Percentiles rank a stretch among this genome's conserved stretches.
Evolutionary conservation across 2,797 vertebrate genomes (phyloP).

Genomic region (Melanotaenia pygmaea): DNA sequence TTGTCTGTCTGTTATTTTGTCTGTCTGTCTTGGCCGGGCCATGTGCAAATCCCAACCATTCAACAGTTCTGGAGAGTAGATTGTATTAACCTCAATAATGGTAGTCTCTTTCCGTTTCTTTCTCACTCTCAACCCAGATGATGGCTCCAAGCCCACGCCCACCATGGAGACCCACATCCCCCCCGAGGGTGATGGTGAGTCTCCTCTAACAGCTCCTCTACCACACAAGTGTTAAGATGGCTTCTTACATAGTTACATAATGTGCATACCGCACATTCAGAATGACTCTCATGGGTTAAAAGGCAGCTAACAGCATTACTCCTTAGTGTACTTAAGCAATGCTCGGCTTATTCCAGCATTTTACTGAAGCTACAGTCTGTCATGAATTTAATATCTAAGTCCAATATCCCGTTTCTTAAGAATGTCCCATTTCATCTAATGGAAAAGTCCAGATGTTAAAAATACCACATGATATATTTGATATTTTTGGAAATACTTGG

Average conservation of each 20-base stretch:
- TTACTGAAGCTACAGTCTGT: slow-evolving; percentile 6
- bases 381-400: slow-evolving; percentile 28
- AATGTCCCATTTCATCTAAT: slow-evolving; percentile 33
- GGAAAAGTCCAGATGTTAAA: slow-evolving; percentile 53
- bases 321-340: slow-evolving; percentile 5
- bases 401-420: slow-evolving; percentile 15
- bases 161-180: slow-evolving; percentile 93
- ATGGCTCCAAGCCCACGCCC: slow-evolving; percentile 95
- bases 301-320: slow-evolving; percentile 10
- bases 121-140: slow-evolving; percentile 99
- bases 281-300: slow-evolving; percentile 5
- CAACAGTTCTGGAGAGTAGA: slow-evolving; percentile 99
- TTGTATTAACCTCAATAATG: slow-evolving; percentile 99
- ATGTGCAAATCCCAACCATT: slow-evolving; percentile 99
- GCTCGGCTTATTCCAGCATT: slow-evolving; percentile 7
- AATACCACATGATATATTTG: slow-evolving; percentile 30
- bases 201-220: slow-evolving; percentile 1
- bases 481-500: slow-evolving; percentile 43
- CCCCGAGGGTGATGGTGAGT: slow-evolving; percentile 95
- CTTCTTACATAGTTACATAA: not conserved
- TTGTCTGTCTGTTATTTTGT: slow-evolving; percentile 56
- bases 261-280: slow-evolving; percentile 4
- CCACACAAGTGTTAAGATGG: not conserved
- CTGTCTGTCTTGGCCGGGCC: slow-evolving; percentile 90
- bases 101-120: slow-evolving; percentile 99